Base-by-base conservation (phyloP, 2,797 vertebrate species). In the Adrianichthys oophorus region DNA sequence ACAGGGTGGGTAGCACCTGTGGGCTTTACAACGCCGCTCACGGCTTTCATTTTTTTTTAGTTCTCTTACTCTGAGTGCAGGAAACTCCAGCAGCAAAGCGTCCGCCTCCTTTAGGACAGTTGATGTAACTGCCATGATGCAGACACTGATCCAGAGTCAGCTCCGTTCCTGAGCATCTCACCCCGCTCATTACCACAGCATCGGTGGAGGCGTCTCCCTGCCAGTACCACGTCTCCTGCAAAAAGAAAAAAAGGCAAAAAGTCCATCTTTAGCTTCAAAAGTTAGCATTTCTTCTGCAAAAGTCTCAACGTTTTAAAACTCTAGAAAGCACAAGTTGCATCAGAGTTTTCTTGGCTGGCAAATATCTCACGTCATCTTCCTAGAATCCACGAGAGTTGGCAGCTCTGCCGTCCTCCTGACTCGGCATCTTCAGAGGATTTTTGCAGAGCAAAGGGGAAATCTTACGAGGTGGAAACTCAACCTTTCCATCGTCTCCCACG, bases 201-300 rank as follows among this genome's bases (percentile, higher is more conserved):
- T 95, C 91, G 1, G 90, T 68, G 0, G 83, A 80, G 12, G 74
- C 2, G 0, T 96, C 91, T 16, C 93, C 94, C 0, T 92, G 82
- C 96, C 97, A 99, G 81, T 98, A 99, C 95, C 95, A 96, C 0
- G 96, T 96, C 86, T 98, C 98, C 97, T 99, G 82, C 54, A 29
- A 4, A 65, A 63, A 76, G 41, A 66, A 29, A 2, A 29, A 6
- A 29, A n/a, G 21, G 64, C 4, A 72, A 8, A 42, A 41, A 40
- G 51, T 2, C 4, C 0, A 23, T 52, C 0, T 37, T 37, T 13
- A 37, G 32, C 10, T 37, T 37, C 10, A 37, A 37, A 12, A 12
- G 0, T 7, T 32, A 3, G 29, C 29, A 7, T 32, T 37, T 3
- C 32, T 37, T 37, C 32, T 37, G 32, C 32, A 37, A 37, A 32